Evolutionary conservation across 2,888 invertebrate genomes (phyloP).

Genomic region (Parthenolecanium corni): DNA sequence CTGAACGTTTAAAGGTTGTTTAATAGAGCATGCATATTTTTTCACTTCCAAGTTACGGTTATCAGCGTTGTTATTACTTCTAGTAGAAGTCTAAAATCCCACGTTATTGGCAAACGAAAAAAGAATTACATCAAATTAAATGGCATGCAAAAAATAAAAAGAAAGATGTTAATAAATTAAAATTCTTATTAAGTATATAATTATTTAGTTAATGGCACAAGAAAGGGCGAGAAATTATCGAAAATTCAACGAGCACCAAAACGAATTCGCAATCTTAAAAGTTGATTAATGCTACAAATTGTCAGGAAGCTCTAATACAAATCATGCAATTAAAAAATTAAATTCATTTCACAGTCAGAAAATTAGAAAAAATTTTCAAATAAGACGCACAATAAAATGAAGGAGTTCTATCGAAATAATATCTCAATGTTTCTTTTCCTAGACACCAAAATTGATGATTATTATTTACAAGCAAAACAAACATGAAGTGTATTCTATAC

Average conservation of each 20-base stretch:
- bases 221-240: background rate
- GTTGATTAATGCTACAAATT: too few relatives aligned
- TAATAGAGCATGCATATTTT: conserved; percentile 21
- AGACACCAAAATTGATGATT: too few relatives aligned
- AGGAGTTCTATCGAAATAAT: too few relatives aligned
- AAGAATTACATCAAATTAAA: conserved; percentile 8
- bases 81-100: conserved; percentile 13
- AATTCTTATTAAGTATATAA: background rate
- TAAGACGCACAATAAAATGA: too few relatives aligned
- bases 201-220: background rate
- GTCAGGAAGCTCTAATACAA: too few relatives aligned
- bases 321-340: too few relatives aligned
- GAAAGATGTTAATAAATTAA: background rate
- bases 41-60: conserved; percentile 15
- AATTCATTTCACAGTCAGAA: too few relatives aligned
- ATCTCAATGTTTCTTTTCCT: too few relatives aligned
- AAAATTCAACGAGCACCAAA: background rate
- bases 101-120: conserved; percentile 11
- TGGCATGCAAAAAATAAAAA: conserved; percentile 13
- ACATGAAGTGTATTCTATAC: too few relatives aligned
- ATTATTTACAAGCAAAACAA: too few relatives aligned
- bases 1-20: conserved; percentile 16
- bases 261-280: background rate
- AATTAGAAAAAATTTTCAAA: too few relatives aligned
- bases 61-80: conserved; percentile 14